These are phyloP conservation scores for Amphipoea oculea DNA, from an alignment of 2,888 invertebrate species.

Conservation along the genomic window DNA sequence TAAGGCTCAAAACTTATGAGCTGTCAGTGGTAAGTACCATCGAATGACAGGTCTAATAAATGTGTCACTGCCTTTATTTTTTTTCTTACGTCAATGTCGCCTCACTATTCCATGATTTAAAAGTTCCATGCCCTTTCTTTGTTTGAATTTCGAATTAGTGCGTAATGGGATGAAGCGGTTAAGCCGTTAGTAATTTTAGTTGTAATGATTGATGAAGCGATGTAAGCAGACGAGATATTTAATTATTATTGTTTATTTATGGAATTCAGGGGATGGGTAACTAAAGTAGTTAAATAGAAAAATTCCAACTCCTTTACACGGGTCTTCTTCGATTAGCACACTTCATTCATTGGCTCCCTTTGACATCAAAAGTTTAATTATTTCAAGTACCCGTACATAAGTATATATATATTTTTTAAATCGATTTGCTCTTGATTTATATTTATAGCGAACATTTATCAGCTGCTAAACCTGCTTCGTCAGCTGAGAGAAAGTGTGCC, in stretches of 20 bases:
- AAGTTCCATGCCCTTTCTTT: constrained; percentile 90
- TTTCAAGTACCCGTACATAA: not conserved
- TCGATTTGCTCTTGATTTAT: no score
- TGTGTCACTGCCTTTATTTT: constrained; percentile 86
- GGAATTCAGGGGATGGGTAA: not conserved
- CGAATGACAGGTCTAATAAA: constrained; percentile 88
- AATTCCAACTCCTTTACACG: not conserved
- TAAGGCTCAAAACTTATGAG: constrained; percentile 86
- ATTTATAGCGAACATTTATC: constrained; percentile 3
- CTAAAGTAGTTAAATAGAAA: not conserved
- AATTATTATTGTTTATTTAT: constrained; percentile 48
- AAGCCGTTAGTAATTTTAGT: constrained; percentile 59
- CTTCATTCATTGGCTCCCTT: not conserved
- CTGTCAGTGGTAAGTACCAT: constrained; percentile 84
- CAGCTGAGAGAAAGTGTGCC: constrained; percentile 34
- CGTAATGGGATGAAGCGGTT: constrained; percentile 71
- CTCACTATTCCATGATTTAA: constrained; percentile 86
- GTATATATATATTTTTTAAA: no score
- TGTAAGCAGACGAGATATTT: constrained; percentile 64
- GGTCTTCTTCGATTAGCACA: not conserved
- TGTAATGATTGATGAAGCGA: constrained; percentile 61
- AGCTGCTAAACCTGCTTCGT: constrained; percentile 16
- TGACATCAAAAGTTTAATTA: constrained; percentile 5
- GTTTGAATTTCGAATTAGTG: constrained; percentile 80
- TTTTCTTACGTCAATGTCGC: constrained; percentile 84